Evolutionary conservation across 2,888 invertebrate genomes (phyloP).

Genomic region (Tachina fera): DNA sequence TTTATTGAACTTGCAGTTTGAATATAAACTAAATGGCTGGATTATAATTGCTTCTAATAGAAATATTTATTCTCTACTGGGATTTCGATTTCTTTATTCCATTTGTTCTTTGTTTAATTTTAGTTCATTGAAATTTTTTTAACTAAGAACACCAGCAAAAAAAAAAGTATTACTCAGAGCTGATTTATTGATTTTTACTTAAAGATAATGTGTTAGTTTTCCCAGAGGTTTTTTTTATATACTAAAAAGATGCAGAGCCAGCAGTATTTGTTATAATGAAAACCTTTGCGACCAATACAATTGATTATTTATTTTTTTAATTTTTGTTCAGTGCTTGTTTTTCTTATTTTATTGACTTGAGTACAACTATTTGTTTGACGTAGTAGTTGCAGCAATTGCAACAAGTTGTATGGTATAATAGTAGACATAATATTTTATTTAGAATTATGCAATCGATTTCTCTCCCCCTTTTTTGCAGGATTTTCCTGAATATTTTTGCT

Average conservation of each 20-base stretch:
- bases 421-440: neutral
- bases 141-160: neutral
- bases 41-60: neutral
- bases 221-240: slow-evolving; percentile 72
- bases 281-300: slow-evolving; percentile 26
- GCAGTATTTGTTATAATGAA: neutral
- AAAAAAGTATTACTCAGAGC: slow-evolving; percentile 21
- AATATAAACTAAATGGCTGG: neutral
- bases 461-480: slow-evolving; percentile 19
- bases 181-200: slow-evolving; percentile 80
- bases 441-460: slow-evolving; percentile 65
- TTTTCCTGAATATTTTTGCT: slow-evolving; percentile 39
- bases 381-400: slow-evolving; percentile 63
- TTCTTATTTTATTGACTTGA: slow-evolving; percentile 38
- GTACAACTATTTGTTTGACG: slow-evolving; percentile 28
- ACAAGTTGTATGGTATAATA: slow-evolving; percentile 60
- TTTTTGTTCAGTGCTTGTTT: slow-evolving; percentile 33
- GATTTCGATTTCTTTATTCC: neutral
- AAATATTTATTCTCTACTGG: neutral
- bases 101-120: slow-evolving; percentile 29
- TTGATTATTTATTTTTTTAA: slow-evolving; percentile 24
- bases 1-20: neutral
- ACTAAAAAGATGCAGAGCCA: neutral
- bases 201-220: slow-evolving; percentile 81
- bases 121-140: slow-evolving; percentile 42